These are phyloP conservation scores for Aurelia aurita complex sp. Pacific DNA, from an alignment of 30 jellyfish, hydroid and myxozoan genomes.

Conservation along the genomic window DNA sequence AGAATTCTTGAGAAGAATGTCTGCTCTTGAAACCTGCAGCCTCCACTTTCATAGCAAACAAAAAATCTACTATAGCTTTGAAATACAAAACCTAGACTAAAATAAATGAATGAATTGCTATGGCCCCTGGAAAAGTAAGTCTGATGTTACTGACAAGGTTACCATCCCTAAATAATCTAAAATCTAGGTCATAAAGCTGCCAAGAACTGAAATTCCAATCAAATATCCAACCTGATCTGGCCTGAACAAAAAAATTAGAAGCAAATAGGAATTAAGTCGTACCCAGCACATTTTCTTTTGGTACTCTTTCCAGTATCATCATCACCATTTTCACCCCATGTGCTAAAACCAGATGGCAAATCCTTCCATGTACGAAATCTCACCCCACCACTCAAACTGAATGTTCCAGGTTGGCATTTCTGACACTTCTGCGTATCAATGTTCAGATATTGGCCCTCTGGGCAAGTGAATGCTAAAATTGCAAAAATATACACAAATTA, in stretches of 20 bases:
- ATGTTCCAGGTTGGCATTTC: slow-evolving; percentile 74
- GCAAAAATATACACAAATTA: background rate
- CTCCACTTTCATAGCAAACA: too few species aligned
- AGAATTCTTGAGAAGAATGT: too few species aligned
- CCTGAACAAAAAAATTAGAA: background rate
- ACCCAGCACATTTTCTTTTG: slow-evolving; percentile 53
- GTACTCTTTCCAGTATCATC: slow-evolving; percentile 3
- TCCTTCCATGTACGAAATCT: slow-evolving; percentile 67
- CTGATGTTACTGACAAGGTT: too few species aligned
- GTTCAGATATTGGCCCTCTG: slow-evolving; percentile 81
- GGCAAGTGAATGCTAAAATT: slow-evolving; percentile 68
- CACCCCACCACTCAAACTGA: slow-evolving; percentile 81
- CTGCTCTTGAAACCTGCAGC: too few species aligned
- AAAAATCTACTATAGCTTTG: too few species aligned
- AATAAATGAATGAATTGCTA: too few species aligned
- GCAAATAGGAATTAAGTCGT: background rate
- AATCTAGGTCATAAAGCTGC: too few species aligned
- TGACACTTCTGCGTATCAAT: slow-evolving; percentile 71
- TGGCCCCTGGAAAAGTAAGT: too few species aligned
- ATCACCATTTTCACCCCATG: slow-evolving; percentile 73
- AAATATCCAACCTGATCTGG: background rate
- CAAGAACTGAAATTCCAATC: too few species aligned
- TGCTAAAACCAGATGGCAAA: slow-evolving; percentile 75
- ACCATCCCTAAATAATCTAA: too few species aligned
- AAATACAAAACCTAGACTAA: too few species aligned